Conservation (phyloP, 1,140 invertebrate species). For the Ceratina japonica region DNA sequence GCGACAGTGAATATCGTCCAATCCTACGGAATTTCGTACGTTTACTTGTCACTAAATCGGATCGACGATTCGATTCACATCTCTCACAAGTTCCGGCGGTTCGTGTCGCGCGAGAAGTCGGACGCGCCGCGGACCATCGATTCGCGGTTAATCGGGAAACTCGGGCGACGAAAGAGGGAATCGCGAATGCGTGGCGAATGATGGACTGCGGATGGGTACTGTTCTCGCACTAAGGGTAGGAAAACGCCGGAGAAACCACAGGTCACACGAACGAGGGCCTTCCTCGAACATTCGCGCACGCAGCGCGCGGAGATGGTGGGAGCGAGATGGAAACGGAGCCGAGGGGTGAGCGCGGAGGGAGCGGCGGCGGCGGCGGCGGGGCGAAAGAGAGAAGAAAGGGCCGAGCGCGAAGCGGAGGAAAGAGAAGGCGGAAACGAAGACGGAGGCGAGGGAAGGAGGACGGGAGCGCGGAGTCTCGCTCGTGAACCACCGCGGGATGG, state of each 20-base stretch:
- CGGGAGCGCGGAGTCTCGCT: conserved; percentile 53
- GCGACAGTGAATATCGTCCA: too few relatives aligned
- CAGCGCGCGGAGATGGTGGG: conserved; percentile 29
- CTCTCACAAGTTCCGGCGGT: background rate
- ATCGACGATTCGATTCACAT: conserved; percentile 3
- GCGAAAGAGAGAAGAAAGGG: background rate
- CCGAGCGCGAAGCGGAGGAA: too few relatives aligned
- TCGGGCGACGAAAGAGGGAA: conserved; percentile 19
- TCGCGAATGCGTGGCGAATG: conserved; percentile 51
- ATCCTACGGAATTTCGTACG: too few relatives aligned
- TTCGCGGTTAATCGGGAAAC: background rate
- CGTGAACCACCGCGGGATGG: conserved; percentile 38
- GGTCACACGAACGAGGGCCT: conserved; percentile 66
- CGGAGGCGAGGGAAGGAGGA: conserved; percentile 27
- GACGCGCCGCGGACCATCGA: background rate
- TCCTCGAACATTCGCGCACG: conserved; percentile 44
- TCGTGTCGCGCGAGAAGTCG: background rate
- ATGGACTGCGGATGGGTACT: conserved; percentile 65
- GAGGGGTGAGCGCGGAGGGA: conserved; percentile 17
- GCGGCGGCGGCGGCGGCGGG: conserved; percentile 5
- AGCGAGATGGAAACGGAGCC: background rate
- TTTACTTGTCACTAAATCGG: background rate
- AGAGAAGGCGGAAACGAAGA: conserved; percentile 42
- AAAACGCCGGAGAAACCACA: conserved; percentile 71
- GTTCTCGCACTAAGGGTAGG: conserved; percentile 67